Base-by-base conservation (phyloP, 37 sponge, comb jelly and placozoan genomes). In the Eunapius fragilis region DNA sequence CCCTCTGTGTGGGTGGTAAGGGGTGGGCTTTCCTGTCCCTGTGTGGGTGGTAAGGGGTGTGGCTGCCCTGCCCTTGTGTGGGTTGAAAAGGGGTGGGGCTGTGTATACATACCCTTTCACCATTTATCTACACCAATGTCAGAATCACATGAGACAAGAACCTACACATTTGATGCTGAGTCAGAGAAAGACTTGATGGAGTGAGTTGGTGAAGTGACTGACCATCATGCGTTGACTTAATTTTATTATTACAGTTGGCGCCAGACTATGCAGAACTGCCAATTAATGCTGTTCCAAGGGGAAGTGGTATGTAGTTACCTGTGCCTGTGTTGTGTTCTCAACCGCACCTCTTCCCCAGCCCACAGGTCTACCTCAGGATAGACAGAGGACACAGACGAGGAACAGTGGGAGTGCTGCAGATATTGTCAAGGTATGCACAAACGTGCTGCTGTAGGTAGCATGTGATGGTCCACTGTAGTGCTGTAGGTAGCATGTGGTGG, bases 81-180 rank as follows among this genome's bases (percentile, higher is more conserved):
- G n/a, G n/a, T n/a, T n/a, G n/a, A n/a, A n/a, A n/a, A n/a, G n/a
- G n/a, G n/a, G n/a, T n/a, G n/a, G n/a, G n/a, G n/a, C n/a, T n/a
- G n/a, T n/a, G n/a, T n/a, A n/a, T n/a, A n/a, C n/a, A n/a, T n/a
- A n/a, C n/a, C n/a, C 37, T 33, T 82, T 23, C 27, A 28, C 70
- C 50, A 27, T 50, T 9, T 50, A 79, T 68, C 25, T 76, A 37
- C 11, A 35, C 58, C 58, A 12, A 58, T 58, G 5, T 19, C 22
- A 58, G 58, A 41, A 35, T 77, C 41, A 24, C 27, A 6, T 11
- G 94, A 90, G 68, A 88, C 88, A 26, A 90, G 85, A 31, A 84
- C 85, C 22, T 94, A 94, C 69, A 82, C 82, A 9, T 94, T 94
- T 94, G 94, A 90, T 82, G 90, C 88, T 36, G 94, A 94, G 37